A percentile compares a stretch with the other conserved stretches of the same genome.
phyloP scores from a whole-genome alignment of 2,888 invertebrate genomes.

The Diploptera punctata region DNA sequence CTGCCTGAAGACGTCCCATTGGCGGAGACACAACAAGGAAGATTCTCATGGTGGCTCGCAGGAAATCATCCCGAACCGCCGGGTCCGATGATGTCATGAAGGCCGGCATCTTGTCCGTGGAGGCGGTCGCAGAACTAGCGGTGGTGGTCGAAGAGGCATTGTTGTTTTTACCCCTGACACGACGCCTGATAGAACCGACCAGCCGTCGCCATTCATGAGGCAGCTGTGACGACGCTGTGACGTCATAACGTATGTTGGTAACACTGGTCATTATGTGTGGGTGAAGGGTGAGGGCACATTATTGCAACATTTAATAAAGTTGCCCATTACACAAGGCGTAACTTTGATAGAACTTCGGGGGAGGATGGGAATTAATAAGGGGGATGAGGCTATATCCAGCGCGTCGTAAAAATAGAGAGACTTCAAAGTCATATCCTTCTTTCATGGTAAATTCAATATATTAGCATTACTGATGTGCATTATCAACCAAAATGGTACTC shows the following conservation, averaged over 20 bases:
- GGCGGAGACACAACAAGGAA: conserved; percentile 76
- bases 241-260: not conserved
- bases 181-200: conserved; percentile 57
- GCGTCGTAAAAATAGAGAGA: too few species aligned
- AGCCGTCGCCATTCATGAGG: conserved; percentile 56
- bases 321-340: too few species aligned
- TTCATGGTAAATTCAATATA: too few species aligned
- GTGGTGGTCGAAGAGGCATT: conserved; percentile 14
- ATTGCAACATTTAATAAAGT: too few species aligned
- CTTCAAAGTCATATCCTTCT: too few species aligned
- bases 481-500: too few species aligned
- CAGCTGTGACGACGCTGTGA: conserved; percentile 38
- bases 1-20: conserved; percentile 64
- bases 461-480: too few species aligned
- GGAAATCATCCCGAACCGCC: conserved; percentile 65
- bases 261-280: too few species aligned
- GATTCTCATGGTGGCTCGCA: conserved; percentile 76
- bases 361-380: too few species aligned
- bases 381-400: too few species aligned
- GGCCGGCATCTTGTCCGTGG: conserved; percentile 34
- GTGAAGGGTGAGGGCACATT: too few species aligned
- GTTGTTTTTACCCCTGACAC: conserved; percentile 55
- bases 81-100: conserved; percentile 47
- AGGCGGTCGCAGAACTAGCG: conserved; percentile 41
- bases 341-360: too few species aligned